Evolutionary conservation across 1,140 invertebrate species (phyloP).

Genomic region (Samia ricini): DNA sequence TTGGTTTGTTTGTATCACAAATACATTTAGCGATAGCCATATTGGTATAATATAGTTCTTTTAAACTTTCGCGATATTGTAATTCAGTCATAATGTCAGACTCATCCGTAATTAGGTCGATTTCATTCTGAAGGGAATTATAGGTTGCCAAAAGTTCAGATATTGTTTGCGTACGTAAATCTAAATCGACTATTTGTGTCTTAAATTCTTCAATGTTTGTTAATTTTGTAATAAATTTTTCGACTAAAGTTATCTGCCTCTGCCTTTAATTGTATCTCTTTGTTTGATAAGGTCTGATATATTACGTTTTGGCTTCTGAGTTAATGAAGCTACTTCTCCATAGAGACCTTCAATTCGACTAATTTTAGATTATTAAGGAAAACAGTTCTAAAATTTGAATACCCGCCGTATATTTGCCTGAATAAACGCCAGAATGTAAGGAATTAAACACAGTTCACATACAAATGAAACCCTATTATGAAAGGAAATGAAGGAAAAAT

Average conservation of each 20-base stretch:
- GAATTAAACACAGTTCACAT: not conserved
- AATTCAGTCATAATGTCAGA: not conserved
- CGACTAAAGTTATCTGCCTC: not conserved
- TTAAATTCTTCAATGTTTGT: not conserved
- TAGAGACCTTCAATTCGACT: not conserved
- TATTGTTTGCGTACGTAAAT: not conserved
- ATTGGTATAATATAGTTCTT: not conserved
- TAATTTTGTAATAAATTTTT: not conserved
- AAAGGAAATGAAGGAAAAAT: not conserved
- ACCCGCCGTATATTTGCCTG: not conserved
- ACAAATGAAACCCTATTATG: not conserved
- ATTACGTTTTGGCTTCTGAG: conserved; percentile 7
- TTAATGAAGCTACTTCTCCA: no score
- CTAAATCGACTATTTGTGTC: not conserved
- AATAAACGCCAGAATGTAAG: not conserved
- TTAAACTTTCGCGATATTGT: not conserved
- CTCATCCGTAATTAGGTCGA: not conserved
- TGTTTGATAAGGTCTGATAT: not conserved
- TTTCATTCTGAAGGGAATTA: not conserved
- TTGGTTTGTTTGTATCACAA: not conserved
- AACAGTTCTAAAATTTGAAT: not conserved
- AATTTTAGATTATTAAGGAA: conserved; percentile 11
- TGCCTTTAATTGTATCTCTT: not conserved
- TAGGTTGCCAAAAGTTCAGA: not conserved
- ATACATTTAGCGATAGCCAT: not conserved